Evolutionary conservation across 2,113 vertebrate species (phyloP).

Genomic region (Melanotaenia duboulayi): DNA sequence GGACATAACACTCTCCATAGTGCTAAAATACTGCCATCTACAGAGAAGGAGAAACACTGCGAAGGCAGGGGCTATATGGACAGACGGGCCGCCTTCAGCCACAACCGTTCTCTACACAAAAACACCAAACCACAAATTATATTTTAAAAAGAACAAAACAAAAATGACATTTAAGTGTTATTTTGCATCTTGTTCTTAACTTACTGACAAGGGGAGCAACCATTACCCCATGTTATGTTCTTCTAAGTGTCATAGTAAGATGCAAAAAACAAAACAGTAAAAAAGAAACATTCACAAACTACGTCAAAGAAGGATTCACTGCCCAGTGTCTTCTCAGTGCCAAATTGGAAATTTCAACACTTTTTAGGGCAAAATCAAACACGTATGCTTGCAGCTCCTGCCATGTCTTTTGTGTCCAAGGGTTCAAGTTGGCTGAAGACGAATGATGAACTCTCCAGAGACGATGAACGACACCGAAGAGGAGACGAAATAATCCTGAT

Average conservation of each 20-base stretch:
- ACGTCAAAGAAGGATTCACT: constrained; percentile 24
- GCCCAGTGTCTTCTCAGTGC: constrained; percentile 57
- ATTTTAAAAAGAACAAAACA: not conserved
- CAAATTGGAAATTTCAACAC: constrained; percentile 39
- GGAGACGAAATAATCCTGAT: constrained; percentile 43
- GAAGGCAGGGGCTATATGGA: not conserved
- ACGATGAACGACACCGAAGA: constrained; percentile 36
- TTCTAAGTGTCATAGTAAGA: constrained; percentile 68
- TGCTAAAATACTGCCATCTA: constrained; percentile 77
- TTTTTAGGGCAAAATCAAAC: constrained; percentile 30
- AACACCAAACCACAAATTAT: constrained; percentile 10
- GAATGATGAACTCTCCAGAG: constrained; percentile 28
- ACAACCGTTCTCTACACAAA: constrained; percentile 5
- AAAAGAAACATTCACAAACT: constrained; percentile 47
- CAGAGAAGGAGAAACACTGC: constrained; percentile 47
- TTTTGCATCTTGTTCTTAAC: not conserved
- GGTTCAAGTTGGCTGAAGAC: constrained; percentile 26
- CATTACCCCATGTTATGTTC: constrained; percentile 90
- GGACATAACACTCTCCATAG: constrained; percentile 4
- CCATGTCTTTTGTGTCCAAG: constrained; percentile 25
- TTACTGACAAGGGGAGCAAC: constrained; percentile 88
- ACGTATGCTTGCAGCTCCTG: constrained; percentile 22
- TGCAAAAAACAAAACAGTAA: constrained; percentile 24
- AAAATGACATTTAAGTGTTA: not conserved
- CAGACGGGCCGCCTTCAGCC: not conserved